Percentiles rank a stretch among this genome's conserved stretches.
phyloP scores from a whole-genome alignment of 2,888 invertebrate species.

The Taphrorychus bicolor region DNA sequence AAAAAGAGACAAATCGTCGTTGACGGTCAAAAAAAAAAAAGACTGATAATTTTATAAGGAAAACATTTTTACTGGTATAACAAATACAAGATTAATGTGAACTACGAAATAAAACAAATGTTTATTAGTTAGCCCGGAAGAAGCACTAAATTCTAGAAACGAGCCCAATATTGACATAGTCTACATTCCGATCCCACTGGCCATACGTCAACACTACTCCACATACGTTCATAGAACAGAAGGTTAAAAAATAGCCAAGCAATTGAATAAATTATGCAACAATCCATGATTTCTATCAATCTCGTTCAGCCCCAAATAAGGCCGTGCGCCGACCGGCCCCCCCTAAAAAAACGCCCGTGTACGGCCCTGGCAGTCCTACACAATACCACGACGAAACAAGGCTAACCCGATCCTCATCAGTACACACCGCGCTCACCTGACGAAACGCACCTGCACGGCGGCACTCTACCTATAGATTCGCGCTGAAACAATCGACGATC shows the following conservation, averaged over 20 bases:
- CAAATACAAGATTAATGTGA: too few relatives aligned
- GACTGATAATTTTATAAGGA: too few relatives aligned
- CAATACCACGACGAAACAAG: conserved; percentile 47
- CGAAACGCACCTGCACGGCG: conserved; percentile 54
- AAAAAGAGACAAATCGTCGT: too few relatives aligned
- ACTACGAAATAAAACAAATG: background rate
- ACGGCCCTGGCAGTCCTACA: conserved; percentile 55
- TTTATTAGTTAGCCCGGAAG: too few relatives aligned
- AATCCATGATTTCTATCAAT: conserved; percentile 7
- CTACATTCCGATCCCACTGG: background rate
- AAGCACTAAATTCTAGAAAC: background rate
- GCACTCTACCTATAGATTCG: background rate
- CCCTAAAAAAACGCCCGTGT: conserved; percentile 46
- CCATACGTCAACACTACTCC: background rate
- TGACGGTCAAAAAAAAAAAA: too few relatives aligned
- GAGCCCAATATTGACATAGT: background rate
- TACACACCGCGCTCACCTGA: conserved; percentile 57
- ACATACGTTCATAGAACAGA: background rate
- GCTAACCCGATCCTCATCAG: conserved; percentile 51
- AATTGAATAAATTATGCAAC: conserved; percentile 20
- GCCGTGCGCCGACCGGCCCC: conserved; percentile 23
- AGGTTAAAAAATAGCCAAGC: conserved; percentile 1
- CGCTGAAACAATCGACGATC: background rate
- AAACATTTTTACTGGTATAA: too few relatives aligned
- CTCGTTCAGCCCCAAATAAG: conserved; percentile 37